Evolutionary conservation across 2,797 vertebrate genomes (phyloP).

Genomic region (Enteromius fasciolatus): DNA sequence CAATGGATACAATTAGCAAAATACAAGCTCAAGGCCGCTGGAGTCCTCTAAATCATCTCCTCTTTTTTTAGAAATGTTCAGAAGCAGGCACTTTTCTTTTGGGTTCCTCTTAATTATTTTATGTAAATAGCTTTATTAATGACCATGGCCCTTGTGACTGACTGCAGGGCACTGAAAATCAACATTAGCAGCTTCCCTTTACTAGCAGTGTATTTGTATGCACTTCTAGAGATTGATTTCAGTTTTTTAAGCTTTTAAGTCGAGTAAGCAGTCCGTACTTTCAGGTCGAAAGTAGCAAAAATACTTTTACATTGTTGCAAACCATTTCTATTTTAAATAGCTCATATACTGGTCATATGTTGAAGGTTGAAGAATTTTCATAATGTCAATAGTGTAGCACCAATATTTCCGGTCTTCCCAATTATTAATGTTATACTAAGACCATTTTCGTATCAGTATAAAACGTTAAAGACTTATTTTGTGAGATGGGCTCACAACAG

Average conservation of each 20-base stretch:
- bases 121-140: constrained; percentile 1
- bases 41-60: not conserved
- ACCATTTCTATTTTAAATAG: not conserved
- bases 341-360: not conserved
- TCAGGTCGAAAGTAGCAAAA: not conserved
- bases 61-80: constrained; percentile 3
- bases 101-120: not conserved
- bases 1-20: constrained; percentile 13
- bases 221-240: too few species aligned
- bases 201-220: not conserved
- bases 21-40: not conserved
- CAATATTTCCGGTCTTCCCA: not conserved
- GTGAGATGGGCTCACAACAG: not conserved
- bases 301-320: not conserved
- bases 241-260: too few species aligned
- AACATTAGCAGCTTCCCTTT: not conserved
- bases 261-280: not conserved
- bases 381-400: not conserved
- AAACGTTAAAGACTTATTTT: not conserved
- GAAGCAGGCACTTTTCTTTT: not conserved
- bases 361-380: not conserved
- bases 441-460: not conserved
- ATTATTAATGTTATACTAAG: not conserved
- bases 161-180: not conserved
- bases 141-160: not conserved